Base-by-base conservation (phyloP, 2,113 vertebrate genomes). In the Fukomys damarensis region DNA sequence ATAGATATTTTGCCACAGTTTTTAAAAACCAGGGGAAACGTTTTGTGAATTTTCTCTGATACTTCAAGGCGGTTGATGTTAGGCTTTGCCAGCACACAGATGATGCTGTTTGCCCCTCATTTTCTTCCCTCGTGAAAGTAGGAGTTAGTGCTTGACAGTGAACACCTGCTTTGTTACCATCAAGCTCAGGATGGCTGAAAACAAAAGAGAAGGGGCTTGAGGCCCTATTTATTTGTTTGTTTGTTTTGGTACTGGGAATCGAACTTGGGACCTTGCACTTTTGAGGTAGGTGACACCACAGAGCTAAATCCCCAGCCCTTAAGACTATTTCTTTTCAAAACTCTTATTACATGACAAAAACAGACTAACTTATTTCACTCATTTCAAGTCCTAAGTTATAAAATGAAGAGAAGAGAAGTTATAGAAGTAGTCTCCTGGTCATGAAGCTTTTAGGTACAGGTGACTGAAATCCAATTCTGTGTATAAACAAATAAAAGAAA, bases 321-420 rank as follows among this genome's bases (percentile, higher is more conserved):
- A 79, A 24, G 24, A 52, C 54, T 49, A 17, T 46, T 46, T 79
- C 61, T 63, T 72, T 91, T 68, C 58, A 52, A 80, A 89, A 89
- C 77, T 52, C 68, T 81, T 56, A 66, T 28, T 79, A 65, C 41
- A 49, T 0, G 30, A 63, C 16, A 92, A 56, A 95, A 86, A 94
- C 19, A 49, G 61, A 92, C 8, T 58, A 35, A 72, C 35, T 74
- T 70, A 56, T 83, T 72, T 86, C 49, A 83, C 56, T 35, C 2
- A 46, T 61, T 95, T 95, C 54, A 86, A 92, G 46, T 92, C 66
- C 72, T 80, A 89, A 63, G 46, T 81, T 77, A 74, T 76, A 74
- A 20, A 32, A 74, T 32, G 65, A 56, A 35, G 28, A 88, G 65
- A 88, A 77, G 30, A 35, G 52, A 81, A 91, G 89, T 58, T 85